Percentiles rank a stretch among this genome's conserved stretches.
Evolutionary conservation across 2,888 invertebrate genomes (phyloP).

Genomic region (Netelia virgata): DNA sequence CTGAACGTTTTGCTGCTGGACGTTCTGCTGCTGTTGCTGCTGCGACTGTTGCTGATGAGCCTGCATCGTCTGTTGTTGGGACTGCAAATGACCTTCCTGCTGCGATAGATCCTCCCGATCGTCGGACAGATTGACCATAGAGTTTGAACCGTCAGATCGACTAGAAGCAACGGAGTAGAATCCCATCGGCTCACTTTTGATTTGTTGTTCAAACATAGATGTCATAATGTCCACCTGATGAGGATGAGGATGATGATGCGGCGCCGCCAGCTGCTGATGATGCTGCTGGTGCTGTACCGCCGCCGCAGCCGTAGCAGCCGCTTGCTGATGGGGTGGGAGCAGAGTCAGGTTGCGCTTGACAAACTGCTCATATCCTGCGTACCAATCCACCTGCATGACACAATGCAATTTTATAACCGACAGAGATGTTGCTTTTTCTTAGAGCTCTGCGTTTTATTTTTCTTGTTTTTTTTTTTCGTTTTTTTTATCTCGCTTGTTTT

Average conservation of each 20-base stretch:
- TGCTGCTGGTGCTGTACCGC: constrained; percentile 70
- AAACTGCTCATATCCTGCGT: constrained; percentile 85
- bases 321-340: constrained; percentile 83
- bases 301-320: constrained; percentile 64
- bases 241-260: constrained; percentile 75
- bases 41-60: constrained; percentile 77
- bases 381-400: constrained; percentile 84
- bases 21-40: constrained; percentile 85
- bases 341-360: constrained; percentile 85
- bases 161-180: constrained; percentile 85
- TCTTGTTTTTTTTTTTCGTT: background rate
- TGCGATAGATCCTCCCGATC: constrained; percentile 83
- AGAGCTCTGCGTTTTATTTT: background rate
- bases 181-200: constrained; percentile 90
- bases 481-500: background rate
- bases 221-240: constrained; percentile 82
- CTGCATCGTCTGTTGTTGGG: constrained; percentile 77
- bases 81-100: constrained; percentile 84
- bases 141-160: constrained; percentile 83
- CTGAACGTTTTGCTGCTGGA: constrained; percentile 69
- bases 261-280: constrained; percentile 76
- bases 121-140: constrained; percentile 83
- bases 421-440: too few species aligned
- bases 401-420: constrained; percentile 59
- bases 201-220: constrained; percentile 90